Evolutionary conservation across 2,888 invertebrate genomes (phyloP), one percentile per base, ranked within the genome.

Genomic region (Caenorhabditis panamensis): DNA sequence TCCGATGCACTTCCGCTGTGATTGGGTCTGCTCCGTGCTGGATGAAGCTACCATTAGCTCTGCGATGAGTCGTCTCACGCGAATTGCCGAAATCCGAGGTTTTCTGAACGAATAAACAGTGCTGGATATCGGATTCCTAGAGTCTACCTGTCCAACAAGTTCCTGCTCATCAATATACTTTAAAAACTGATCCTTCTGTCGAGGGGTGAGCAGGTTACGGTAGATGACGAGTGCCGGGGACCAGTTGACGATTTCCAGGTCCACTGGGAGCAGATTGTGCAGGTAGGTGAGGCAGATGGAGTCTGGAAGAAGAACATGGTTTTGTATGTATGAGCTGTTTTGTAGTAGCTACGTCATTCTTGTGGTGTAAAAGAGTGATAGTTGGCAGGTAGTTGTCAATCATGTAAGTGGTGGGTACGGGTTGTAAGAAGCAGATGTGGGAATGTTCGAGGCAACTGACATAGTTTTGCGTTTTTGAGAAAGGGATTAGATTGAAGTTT

Each of bases 171-270:
- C 66, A 20, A 73, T 66, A 16, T 37, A 59, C 20, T 41, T n/a
- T 41, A 73, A n/a, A 20, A 73, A 73, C 11, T 59, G 31, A 2
- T 56, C 18, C 4, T 24, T 28, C 44, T 73, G 73, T 16, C 64
- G 49, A 1, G 28, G 26, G 6, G 31, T 56, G 8, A 72, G 28
- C 11, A 72, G 51, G 31, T 73, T 73, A 51, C 73, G 73, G 66
- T 73, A 73, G 59, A 73, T 66, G 18, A 73, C 47, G 8, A 73
- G 73, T 0, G 73, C 13, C 1, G 73, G 73, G 1, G 64, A 18
- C 73, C 73, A 73, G 9, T 37, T 66, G 28, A 73, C 41, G 3
- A 73, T 66, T 51, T 73, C 73, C 73, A 73, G n/a, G 53, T 73
- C 73, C 24, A 73, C 73, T 4, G 73, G 73, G 0, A 73, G 64